These are phyloP conservation scores for Hemaris fuciformis DNA, from an alignment of 2,888 invertebrate species.

Conservation along the genomic window DNA sequence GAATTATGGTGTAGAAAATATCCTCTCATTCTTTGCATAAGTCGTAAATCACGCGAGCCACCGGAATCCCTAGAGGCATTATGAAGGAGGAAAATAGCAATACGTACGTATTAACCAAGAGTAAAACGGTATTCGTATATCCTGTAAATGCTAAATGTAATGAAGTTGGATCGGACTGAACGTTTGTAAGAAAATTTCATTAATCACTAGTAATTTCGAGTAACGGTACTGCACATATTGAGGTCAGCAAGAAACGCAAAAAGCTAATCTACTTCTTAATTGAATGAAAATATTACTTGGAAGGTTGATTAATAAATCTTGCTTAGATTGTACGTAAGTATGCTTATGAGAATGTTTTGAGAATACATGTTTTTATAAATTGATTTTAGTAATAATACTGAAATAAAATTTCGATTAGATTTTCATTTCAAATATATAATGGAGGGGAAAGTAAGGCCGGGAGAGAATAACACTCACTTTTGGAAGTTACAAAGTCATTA, in stretches of 20 bases:
- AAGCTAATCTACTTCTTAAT: conserved; percentile 2
- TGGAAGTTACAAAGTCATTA: conserved; percentile 45
- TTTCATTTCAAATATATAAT: neutral
- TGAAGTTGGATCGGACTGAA: neutral
- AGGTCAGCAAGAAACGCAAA: neutral
- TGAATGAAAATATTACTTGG: conserved; percentile 30
- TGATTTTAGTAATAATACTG: neutral
- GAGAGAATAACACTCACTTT: conserved; percentile 27
- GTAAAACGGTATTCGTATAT: conserved; percentile 36
- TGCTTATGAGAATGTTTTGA: neutral
- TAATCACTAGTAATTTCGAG: neutral
- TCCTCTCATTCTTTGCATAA: conserved; percentile 77
- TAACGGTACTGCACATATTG: neutral
- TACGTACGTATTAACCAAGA: conserved; percentile 65
- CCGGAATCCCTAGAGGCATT: conserved; percentile 67
- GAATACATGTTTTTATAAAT: neutral
- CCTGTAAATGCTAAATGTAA: neutral
- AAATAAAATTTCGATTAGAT: neutral
- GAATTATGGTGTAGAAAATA: conserved; percentile 78
- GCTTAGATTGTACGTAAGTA: neutral
- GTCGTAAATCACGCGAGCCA: conserved; percentile 71
- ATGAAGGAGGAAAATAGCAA: conserved; percentile 71
- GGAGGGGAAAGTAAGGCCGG: neutral
- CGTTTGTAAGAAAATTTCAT: neutral
- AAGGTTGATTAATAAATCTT: conserved; percentile 2